Evolutionary conservation across 2,888 invertebrate species (phyloP), one percentile per base, ranked within the genome.

Genomic region (Hololepta plana): DNA sequence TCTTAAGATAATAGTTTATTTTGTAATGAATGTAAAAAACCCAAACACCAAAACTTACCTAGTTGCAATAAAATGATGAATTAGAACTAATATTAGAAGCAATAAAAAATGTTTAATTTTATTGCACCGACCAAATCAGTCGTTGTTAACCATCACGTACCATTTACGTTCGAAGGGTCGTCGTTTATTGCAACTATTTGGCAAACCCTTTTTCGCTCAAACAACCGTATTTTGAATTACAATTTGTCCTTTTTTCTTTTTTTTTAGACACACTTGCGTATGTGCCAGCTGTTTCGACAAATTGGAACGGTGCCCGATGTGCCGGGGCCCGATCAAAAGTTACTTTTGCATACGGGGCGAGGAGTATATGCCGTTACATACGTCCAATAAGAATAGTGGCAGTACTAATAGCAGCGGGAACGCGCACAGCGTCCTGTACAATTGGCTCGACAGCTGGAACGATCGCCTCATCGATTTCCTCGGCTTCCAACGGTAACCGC

Each of bases 281-380:
- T 87, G 87, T 51, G 72, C 73, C 12, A 62, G 70, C 23, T 87
- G 85, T 47, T 73, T 84, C 45, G 67, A 70, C 23, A 77, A 77
- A 48, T 56, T 87, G 37, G 79, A 81, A 49, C 69, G 76, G 38
- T 87, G 87, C 48, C 87, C 87, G 11, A 80, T 87, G 63, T 87
- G 87, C 55, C 66, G 85, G 32, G 74, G 79, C 38, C 71, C 69
- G 21, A 82, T 85, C 43, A 72, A 72, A 37, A 75, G 76, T 43
- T 84, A 80, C 60, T 85, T 85, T 59, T 76, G 80, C 52, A 82
- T 76, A 43, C 58, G 77, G 21, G 69, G 72, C 38, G 79, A 80
- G 42, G 79, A 79, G 31, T 79, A 77, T 50, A 53, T 68, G 65
- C 65, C 67, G 7, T 39, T 49, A 15, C 45, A 49, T 29, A 32